Conservation (phyloP, 2,888 invertebrate genomes). For the Drosophila melanosoma region DNA sequence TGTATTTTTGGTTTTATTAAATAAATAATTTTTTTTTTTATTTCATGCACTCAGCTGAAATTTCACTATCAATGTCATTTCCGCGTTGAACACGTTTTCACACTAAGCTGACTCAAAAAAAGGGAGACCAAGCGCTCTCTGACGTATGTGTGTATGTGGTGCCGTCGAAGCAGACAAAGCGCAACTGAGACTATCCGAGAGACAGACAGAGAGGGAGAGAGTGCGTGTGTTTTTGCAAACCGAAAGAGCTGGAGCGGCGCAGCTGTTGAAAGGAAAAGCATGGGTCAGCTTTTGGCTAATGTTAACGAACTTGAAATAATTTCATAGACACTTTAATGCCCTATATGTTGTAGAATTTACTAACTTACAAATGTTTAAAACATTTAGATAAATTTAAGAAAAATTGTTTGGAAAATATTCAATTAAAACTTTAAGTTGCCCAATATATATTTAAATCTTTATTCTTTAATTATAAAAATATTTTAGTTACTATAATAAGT, state of each 20-base stretch:
- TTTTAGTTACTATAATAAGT: background rate
- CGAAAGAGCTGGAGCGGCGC: constrained; percentile 15
- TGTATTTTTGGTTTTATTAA: background rate
- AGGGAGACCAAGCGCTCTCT: constrained; percentile 46
- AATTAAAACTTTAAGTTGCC: background rate
- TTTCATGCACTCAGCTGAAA: constrained; percentile 36
- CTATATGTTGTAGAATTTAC: background rate
- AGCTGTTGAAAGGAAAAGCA: constrained; percentile 51
- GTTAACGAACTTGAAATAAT: background rate
- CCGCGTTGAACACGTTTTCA: constrained; percentile 77
- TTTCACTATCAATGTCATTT: constrained; percentile 80
- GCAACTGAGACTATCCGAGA: constrained; percentile 7
- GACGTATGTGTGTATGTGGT: constrained; percentile 36
- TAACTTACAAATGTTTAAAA: background rate
- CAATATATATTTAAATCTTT: background rate
- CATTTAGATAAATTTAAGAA: background rate
- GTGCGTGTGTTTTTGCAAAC: constrained; percentile 1
- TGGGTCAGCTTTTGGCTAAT: constrained; percentile 15
- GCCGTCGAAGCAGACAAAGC: constrained; percentile 34
- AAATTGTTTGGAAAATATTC: background rate
- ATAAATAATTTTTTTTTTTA: background rate
- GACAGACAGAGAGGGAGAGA: constrained; percentile 26
- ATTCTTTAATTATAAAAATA: background rate
- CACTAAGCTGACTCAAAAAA: constrained; percentile 63
- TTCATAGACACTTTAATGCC: background rate